Evolutionary conservation across 1,140 invertebrate genomes (phyloP), one percentile per base, ranked within the genome.

Genomic region (Drosophila varians): DNA sequence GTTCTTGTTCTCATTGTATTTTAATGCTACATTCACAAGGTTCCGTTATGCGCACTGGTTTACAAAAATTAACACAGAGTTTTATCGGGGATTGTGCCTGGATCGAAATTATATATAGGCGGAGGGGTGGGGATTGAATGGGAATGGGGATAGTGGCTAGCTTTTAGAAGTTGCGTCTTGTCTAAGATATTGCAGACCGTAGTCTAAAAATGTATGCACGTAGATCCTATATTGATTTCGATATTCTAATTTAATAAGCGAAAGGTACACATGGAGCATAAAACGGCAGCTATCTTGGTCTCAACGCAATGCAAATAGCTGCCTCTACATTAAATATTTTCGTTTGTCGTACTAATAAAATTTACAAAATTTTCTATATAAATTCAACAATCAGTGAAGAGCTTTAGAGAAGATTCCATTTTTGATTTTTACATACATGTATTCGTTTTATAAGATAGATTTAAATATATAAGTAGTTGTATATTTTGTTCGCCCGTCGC

Each of bases 191-290:
- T 83, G 78, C 78, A 64, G 74, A 71, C 73, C 61, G 62, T 69
- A 52, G 56, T 74, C 64, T 77, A 77, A 53, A 77, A 53, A 52
- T 42, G 46, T 42, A 51, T 60, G 36, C 43, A 53, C 71, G 40
- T 78, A 64, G 49, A 54, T 72, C 70, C 70, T 75, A 66, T 57
- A 57, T 61, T 58, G 48, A 51, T 73, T 72, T 73, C 49, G 60
- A 68, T 78, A 78, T 64, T 80, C 77, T 86, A 86, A 69, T 73
- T 84, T 57, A 84, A 77, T 86, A 86, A 86, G 80, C 80, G 76
- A 87, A 86, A 86, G 80, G 80, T 84, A 84, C 79, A 84, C 79
- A 84, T 84, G 79, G 79, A 84, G 79, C 79, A 80, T 84, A 80
- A 86, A 76, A 80, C 62, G 75, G 57, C 57, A 23, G 65, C 65